Percentiles rank a stretch among this genome's conserved stretches.
phyloP scores from a whole-genome alignment of 2,113 vertebrate species.

The Pterocles burchelli region DNA sequence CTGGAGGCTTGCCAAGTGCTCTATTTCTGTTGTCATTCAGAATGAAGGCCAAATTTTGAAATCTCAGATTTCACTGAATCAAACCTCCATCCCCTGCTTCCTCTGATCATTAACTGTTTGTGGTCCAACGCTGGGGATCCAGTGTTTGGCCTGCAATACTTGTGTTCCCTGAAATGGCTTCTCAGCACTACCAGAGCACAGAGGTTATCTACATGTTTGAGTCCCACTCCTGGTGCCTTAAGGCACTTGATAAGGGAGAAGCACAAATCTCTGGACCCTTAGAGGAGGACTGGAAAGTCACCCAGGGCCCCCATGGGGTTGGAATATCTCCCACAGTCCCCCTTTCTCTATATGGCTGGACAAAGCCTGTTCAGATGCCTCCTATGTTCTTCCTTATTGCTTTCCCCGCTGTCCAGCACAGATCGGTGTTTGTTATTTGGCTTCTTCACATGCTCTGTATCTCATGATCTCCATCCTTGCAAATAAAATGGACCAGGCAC shows the following conservation, averaged over 20 bases:
- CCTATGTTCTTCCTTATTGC: not conserved
- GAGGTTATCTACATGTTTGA: not conserved
- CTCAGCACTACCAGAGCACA: not conserved
- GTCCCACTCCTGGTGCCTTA: not conserved
- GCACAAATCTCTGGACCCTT: not conserved
- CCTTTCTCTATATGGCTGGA: not conserved
- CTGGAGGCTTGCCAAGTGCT: not conserved
- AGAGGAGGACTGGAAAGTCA: not conserved
- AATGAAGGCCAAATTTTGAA: not conserved
- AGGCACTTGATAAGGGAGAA: not conserved
- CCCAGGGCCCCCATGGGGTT: not conserved
- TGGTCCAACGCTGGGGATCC: accelerated
- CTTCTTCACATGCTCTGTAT: not conserved
- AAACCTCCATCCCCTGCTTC: not conserved
- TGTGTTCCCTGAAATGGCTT: not conserved
- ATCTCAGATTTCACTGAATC: slow-evolving; percentile 4
- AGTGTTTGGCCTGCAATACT: not conserved
- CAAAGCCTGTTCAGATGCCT: not conserved
- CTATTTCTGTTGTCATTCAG: not conserved
- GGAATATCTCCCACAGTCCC: not conserved
- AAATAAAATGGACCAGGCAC: not conserved
- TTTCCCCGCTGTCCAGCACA: not conserved
- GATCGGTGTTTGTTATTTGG: not conserved
- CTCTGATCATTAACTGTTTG: not conserved
- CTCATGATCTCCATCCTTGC: not conserved